Base-by-base conservation (phyloP, 1,140 invertebrate species). In the Musca domestica region DNA sequence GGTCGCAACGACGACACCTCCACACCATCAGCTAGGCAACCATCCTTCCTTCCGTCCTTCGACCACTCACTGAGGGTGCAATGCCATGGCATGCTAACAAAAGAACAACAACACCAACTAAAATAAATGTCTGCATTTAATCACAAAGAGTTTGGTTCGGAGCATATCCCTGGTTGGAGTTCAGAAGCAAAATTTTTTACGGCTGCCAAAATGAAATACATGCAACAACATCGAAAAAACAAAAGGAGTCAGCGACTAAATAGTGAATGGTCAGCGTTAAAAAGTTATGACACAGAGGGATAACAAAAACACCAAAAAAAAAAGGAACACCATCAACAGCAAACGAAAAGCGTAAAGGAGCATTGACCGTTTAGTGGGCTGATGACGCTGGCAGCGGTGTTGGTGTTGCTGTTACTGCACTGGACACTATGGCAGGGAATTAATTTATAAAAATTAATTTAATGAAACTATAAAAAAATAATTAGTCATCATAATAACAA, bases 401-500 rank as follows among this genome's bases (percentile, higher is more conserved):
- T 30, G 27, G 27, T 9, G 15, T 51, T 51, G 19, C 2, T 19
- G 19, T 19, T 51, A 19, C 20, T 1, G 2, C 17, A 19, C n/a
- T 51, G 20, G 2, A 52, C 19, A 52, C 9, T 23, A 22, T 52
- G 19, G 3, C 22, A 19, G 22, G 20, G 51, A 52, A 52, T 52
- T 52, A 10, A 52, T 41, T 41, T 41, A 52, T 22, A 52, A 52
- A 52, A 52, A 52, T 19, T 23, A 23, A 52, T 52, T 52, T 19
- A 22, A 52, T 52, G 19, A 52, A 19, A 19, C 17, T 52, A 20
- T 20, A 52, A 20, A 52, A 52, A 52, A 52, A 23, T 52, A 52
- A 52, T 52, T 52, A 52, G 51, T 52, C 51, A 52, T 52, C 51
- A n/a, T 52, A 41, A 41, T 41, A 52, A 52, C 7, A 52, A 52